Conservation (phyloP, 35 echinoderm and acorn worm species). For the Hemicentrotus pulcherrimus region DNA sequence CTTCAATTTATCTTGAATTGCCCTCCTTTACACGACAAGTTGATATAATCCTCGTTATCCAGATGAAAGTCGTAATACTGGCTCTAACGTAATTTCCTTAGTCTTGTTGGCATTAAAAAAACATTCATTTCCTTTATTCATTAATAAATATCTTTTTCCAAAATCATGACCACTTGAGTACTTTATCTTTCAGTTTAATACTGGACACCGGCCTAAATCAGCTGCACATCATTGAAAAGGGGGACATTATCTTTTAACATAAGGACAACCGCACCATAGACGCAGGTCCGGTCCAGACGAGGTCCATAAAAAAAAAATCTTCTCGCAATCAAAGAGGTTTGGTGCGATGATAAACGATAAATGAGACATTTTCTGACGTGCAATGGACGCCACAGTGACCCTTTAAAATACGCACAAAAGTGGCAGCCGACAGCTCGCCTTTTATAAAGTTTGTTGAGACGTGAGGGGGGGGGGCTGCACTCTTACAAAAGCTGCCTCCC, state of each 20-base stretch:
- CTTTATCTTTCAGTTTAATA: neutral
- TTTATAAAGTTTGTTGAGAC: neutral
- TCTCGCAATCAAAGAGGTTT: neutral
- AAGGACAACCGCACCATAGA: neutral
- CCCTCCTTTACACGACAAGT: too few relatives aligned
- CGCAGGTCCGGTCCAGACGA: neutral
- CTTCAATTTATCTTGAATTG: too few relatives aligned
- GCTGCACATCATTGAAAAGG: neutral
- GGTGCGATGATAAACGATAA: neutral
- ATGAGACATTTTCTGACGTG: neutral
- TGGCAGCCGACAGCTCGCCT: neutral
- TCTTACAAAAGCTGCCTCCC: neutral
- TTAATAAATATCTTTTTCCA: too few relatives aligned
- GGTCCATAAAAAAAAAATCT: neutral
- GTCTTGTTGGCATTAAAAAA: too few relatives aligned
- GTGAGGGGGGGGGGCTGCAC: neutral
- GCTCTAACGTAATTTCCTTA: too few relatives aligned
- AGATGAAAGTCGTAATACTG: too few relatives aligned
- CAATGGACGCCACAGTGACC: neutral
- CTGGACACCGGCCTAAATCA: neutral
- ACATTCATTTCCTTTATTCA: too few relatives aligned
- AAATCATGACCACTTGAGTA: neutral
- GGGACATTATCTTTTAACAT: too few relatives aligned
- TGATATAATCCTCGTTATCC: too few relatives aligned
- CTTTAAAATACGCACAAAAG: conserved; percentile 2